Evolutionary conservation across 2,113 vertebrate genomes (phyloP).

Genomic region (Nansenia antarctica): DNA sequence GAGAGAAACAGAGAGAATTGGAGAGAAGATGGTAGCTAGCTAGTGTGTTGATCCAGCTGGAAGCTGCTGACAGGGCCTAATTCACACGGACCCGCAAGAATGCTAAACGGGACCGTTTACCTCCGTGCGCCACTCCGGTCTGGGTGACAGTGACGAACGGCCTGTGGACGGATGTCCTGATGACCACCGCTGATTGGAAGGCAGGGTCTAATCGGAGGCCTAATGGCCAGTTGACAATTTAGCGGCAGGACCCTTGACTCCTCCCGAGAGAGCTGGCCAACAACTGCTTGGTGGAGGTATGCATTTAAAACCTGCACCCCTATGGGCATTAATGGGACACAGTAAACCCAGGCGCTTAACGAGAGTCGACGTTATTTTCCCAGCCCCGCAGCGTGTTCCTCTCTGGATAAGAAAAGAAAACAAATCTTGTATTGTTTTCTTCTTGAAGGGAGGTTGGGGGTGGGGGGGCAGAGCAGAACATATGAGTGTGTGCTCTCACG

Average conservation of each 20-base stretch:
- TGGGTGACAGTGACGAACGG: not conserved
- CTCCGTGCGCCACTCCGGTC: conserved; percentile 13
- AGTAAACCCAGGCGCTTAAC: conserved; percentile 17
- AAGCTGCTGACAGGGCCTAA: conserved; percentile 18
- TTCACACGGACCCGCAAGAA: conserved; percentile 22
- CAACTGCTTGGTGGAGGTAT: not conserved
- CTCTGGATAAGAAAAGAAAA: not conserved
- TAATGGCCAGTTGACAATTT: conserved; percentile 10
- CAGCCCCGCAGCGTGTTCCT: not conserved
- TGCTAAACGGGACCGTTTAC: not conserved
- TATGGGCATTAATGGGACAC: not conserved
- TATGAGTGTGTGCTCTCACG: not conserved
- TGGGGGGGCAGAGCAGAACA: not conserved
- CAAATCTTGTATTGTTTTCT: conserved; percentile 8
- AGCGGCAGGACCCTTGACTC: not conserved
- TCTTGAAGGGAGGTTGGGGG: not conserved
- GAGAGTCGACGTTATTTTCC: conserved; percentile 6
- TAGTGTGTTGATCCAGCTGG: conserved; percentile 28
- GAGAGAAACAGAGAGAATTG: not conserved
- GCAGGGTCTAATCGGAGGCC: not conserved
- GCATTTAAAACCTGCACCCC: not conserved
- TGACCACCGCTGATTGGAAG: not conserved
- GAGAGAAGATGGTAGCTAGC: not conserved
- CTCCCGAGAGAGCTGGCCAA: not conserved
- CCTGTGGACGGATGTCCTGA: no score